These are phyloP conservation scores for Spodoptera litura DNA, from an alignment of 1,140 invertebrate genomes.

Conservation along the genomic window DNA sequence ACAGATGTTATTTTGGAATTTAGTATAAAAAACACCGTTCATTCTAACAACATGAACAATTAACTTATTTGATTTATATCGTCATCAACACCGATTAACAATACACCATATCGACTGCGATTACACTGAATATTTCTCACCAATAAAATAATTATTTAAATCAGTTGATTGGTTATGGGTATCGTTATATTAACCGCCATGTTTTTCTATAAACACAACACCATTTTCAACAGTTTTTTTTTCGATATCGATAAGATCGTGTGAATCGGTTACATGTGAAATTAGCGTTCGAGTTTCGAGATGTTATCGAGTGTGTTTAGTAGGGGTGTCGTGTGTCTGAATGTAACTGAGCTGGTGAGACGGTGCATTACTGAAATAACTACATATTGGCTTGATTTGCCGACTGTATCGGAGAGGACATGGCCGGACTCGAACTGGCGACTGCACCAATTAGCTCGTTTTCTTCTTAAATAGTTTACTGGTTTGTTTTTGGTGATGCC, in stretches of 20 bases:
- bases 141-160: conserved; percentile 46
- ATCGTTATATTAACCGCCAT: conserved; percentile 26
- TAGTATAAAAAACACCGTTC: conserved; percentile 46
- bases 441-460: conserved; percentile 33
- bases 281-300: conserved; percentile 30
- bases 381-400: conserved; percentile 46
- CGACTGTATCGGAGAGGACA: conserved; percentile 21
- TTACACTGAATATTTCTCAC: conserved; percentile 30
- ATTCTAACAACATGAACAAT: conserved; percentile 55
- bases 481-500: background rate
- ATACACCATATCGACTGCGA: background rate
- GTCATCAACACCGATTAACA: conserved; percentile 32
- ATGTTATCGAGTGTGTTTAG: conserved; percentile 3
- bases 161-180: conserved; percentile 46
- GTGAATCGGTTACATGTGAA: conserved; percentile 30
- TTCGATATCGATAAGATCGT: conserved; percentile 37
- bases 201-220: background rate
- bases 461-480: conserved; percentile 41
- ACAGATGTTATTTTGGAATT: conserved; percentile 11
- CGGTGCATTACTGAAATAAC: conserved; percentile 45
- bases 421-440: conserved; percentile 9
- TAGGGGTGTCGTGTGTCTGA: conserved; percentile 39
- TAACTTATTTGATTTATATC: conserved; percentile 46
- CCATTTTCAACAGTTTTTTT: conserved; percentile 14
- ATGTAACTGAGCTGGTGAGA: conserved; percentile 20